Base-by-base conservation (phyloP, 2,797 vertebrate species). In the Protonibea diacanthus region DNA sequence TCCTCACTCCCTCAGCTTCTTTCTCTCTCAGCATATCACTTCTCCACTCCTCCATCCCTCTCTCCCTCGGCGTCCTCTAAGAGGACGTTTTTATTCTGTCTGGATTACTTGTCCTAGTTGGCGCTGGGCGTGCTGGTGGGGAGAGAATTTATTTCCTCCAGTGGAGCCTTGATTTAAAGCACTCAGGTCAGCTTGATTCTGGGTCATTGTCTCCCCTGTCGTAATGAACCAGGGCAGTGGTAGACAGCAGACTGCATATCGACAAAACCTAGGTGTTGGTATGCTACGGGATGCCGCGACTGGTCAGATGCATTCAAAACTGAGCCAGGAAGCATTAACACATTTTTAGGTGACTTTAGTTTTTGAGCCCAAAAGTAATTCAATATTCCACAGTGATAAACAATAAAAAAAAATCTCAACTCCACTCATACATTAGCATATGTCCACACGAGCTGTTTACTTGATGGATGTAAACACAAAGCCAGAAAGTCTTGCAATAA, bases 41-140 rank as follows among this genome's bases (percentile, higher is more conserved):
- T 69, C 58, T 74, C 82, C 42, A 47, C 60, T 65, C 52, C 72
- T 83, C 63, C 51, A 66, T 78, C 62, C 57, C 71, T 65, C 57
- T 69, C 80, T 85, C 87, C 86, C 76, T 40, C 14, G 2, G 78
- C 49, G 63, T 88, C 84, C 83, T 90, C 69, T 80, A 76, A 80
- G 70, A 90, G 85, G 78, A 90, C 88, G 1, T 86, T 88, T 93
- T 88, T 91, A 90, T 90, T 91, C 90, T 82, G 91, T 91, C 90
- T 92, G 88, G 89, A 94, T 92, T 84, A 90, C 89, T 91, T 92
- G 93, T 91, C 93, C 94, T 95, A 95, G 86, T 95, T 94, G 93
- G 89, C 82, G 51, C 81, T 63, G 71, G 78, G 71, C 5, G 64
- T 73, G 83, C 86, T 88, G 88, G 61, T 81, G 81, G 82, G 74